Evolutionary conservation across 2,797 vertebrate species (phyloP).

Genomic region (Arrhamphus sclerolepis): DNA sequence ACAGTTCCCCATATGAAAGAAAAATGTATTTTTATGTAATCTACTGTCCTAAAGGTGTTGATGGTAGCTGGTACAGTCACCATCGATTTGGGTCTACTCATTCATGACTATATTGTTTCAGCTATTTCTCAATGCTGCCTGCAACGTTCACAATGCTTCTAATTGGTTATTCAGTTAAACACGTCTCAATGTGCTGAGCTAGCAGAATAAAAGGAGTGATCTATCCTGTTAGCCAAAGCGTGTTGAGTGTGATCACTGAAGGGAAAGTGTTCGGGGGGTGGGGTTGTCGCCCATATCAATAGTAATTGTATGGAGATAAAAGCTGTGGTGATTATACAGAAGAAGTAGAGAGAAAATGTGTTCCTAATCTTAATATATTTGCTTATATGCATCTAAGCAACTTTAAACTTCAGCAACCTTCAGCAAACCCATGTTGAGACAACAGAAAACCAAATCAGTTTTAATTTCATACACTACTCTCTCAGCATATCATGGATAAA

Average conservation of each 20-base stretch:
- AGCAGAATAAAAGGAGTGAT: conserved; percentile 36
- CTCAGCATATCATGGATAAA: too few relatives aligned
- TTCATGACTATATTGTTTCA: conserved; percentile 11
- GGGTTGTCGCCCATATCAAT: conserved; percentile 3
- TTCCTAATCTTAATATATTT: too few relatives aligned
- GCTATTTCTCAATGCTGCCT: conserved; percentile 18
- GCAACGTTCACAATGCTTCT: conserved; percentile 22
- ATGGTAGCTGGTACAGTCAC: not conserved
- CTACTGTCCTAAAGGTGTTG: not conserved
- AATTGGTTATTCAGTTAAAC: conserved; percentile 53
- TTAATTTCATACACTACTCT: too few relatives aligned
- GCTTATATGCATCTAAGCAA: too few relatives aligned
- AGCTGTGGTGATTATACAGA: not conserved
- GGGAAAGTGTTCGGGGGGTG: conserved; percentile 14
- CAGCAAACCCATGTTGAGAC: too few relatives aligned
- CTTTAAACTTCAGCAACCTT: too few relatives aligned
- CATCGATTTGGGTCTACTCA: conserved; percentile 7
- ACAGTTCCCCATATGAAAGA: too few relatives aligned
- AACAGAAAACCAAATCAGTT: too few relatives aligned
- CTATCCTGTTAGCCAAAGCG: conserved; percentile 29
- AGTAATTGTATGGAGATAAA: conserved; percentile 17
- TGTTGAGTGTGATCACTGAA: conserved; percentile 16
- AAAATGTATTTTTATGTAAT: too few relatives aligned
- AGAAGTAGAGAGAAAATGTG: too few relatives aligned
- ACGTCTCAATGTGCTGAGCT: conserved; percentile 44